Conservation (phyloP, 2,888 invertebrate species). For the Seladonia tumulorum region DNA sequence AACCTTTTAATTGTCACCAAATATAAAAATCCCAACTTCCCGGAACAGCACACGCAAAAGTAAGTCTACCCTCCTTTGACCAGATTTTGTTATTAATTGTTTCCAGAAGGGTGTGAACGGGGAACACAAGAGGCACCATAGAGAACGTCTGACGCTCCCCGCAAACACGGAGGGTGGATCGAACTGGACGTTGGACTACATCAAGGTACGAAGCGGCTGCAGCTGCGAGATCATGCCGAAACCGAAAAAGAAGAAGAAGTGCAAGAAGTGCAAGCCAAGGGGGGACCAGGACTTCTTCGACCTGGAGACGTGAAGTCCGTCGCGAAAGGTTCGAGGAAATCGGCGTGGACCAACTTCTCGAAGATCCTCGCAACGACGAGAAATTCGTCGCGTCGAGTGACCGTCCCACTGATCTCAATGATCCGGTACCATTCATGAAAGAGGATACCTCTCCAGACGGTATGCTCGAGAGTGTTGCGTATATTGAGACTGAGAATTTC, state of each 20-base stretch:
- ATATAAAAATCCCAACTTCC: too few relatives aligned
- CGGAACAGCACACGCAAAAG: too few relatives aligned
- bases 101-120: constrained; percentile 82
- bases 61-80: not conserved
- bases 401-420: not conserved
- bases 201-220: constrained; percentile 93
- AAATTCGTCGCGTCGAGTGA: not conserved
- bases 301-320: constrained; percentile 61
- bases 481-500: constrained; percentile 12
- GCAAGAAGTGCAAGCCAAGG: constrained; percentile 69
- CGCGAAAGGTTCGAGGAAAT: constrained; percentile 24
- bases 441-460: not conserved
- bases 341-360: constrained; percentile 29
- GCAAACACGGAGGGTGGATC: constrained; percentile 83
- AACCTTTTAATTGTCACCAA: too few relatives aligned
- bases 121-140: constrained; percentile 81
- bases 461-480: not conserved
- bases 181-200: constrained; percentile 92
- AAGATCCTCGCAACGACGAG: constrained; percentile 39
- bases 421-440: constrained; percentile 7
- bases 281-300: constrained; percentile 66
- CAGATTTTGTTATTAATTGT: not conserved
- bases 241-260: constrained; percentile 85
- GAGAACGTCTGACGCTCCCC: constrained; percentile 84
- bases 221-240: constrained; percentile 90